Base-by-base conservation (phyloP, 2,888 invertebrate species). In the Erynnis tages region DNA sequence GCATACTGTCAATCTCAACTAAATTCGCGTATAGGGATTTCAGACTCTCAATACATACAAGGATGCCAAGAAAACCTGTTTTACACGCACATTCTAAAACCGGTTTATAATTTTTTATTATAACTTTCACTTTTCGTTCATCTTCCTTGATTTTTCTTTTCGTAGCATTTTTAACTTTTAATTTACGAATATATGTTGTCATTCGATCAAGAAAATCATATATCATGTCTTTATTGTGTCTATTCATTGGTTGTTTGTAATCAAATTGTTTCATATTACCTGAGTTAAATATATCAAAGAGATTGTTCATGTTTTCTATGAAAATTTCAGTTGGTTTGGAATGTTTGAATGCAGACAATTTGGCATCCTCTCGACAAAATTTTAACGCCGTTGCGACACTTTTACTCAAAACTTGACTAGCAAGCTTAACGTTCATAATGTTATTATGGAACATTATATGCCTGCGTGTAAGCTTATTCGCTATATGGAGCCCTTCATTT, bases 351-450 rank as follows among this genome's bases (percentile, higher is more conserved):
- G 16, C 6, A n/a, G 7, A 10, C 6, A 46, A 25, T 1, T 45
- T 46, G 1, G 43, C 41, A 7, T 47, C 14, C 11, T 46, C 13
- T 16, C 35, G 38, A 34, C 54, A 49, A 8, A 21, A 14, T 7
- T 10, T 44, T 19, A 49, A 21, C 4, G 52, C 34, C 13, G 19
- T 47, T 5, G 47, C 34, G 4, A 66, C 64, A 48, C 61, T 63
- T 8, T 34, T 55, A 44, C 62, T 60, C 4, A 61, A 38, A 16
- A 40, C 8, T 25, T 66, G 61, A 0, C 54, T 52, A 0, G 60
- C 64, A 4, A 66, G 27, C 32, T 63, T 65, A 0, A 62, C 63
- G 8, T 64, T 61, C 57, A 61, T 63, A 6, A 58, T 58, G 8
- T 48, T 4, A 11, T 66, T 65, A 25, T 48, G 47, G 47, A 66